Evolutionary conservation across 2,113 vertebrate species (phyloP).

Genomic region (Zapus hudsonius): DNA sequence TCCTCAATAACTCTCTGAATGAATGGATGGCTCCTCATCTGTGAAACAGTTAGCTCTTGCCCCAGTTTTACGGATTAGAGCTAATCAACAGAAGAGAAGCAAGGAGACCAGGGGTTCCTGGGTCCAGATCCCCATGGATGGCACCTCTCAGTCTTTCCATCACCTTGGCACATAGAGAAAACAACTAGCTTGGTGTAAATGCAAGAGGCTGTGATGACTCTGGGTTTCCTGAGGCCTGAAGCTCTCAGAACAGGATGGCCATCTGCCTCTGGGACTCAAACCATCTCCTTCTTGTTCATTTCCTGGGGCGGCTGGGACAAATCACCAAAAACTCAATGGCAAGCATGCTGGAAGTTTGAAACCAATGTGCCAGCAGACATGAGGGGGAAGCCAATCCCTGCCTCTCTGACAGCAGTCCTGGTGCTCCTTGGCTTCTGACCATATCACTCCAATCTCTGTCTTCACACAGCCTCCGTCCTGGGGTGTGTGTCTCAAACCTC

Average conservation of each 20-base stretch:
- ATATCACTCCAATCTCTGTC: neutral
- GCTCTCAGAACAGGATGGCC: neutral
- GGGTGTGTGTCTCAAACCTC: neutral
- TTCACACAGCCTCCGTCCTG: neutral
- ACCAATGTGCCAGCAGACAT: neutral
- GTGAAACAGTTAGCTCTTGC: no score
- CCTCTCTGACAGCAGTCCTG: fast-evolving
- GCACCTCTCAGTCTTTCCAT: neutral
- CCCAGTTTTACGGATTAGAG: neutral
- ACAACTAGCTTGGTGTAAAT: no score
- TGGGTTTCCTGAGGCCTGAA: fast-evolving
- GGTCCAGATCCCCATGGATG: no score
- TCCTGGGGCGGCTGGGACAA: no score
- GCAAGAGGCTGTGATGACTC: no score
- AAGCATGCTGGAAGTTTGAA: no score
- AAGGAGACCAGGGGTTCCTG: neutral
- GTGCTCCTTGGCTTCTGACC: neutral
- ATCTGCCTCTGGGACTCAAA: no score
- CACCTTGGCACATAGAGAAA: neutral
- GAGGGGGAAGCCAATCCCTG: neutral
- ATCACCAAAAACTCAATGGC: no score
- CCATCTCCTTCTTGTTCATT: neutral
- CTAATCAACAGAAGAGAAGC: neutral
- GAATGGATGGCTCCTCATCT: neutral
- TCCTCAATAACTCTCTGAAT: neutral